Evolutionary conservation across 2,888 invertebrate genomes (phyloP), one percentile per base, ranked within the genome.

Genomic region (Calameuta idolon): DNA sequence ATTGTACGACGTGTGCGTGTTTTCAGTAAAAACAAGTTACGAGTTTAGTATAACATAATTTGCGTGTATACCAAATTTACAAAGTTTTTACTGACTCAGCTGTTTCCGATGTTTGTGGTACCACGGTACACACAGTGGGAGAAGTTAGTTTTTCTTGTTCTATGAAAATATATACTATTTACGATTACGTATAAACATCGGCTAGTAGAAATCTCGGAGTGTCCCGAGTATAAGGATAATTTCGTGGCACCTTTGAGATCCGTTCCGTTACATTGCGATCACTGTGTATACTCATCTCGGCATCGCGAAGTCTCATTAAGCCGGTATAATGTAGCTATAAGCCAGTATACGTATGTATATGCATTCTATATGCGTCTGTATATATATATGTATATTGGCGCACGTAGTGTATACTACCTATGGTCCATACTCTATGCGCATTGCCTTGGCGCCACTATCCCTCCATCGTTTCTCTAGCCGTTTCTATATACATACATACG

Each of bases 241-340:
- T 55, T 55, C 9, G 9, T 23, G 55, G 55, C 23, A 23, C 55
- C 55, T 55, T 55, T 55, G 23, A 55, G 23, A 55, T 55, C 23
- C 11, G 31, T 71, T 71, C 34, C 71, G 71, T 83, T 82, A 81
- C 80, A 78, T 80, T 82, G 82, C 79, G 81, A 82, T 83, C 82
- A 76, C 76, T 78, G 79, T 82, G 73, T 75, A 76, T 74, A 77
- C 78, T 76, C 82, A 79, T 83, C 81, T 80, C 78, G 81, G 82
- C 83, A 82, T 80, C 82, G 84, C 81, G 83, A 83, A 85, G 86
- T 83, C 88, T 86, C 86, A 86, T 86, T 88, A 86, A 86, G 85
- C 83, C 83, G 79, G 82, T 79, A 83, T 83, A 83, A 83, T 82
- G 80, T 79, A 76, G 80, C 31, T 34, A 31, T 55, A 55, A 9